Conservation (phyloP, 2,797 vertebrate species). For the Chiroxiphia lanceolata region DNA sequence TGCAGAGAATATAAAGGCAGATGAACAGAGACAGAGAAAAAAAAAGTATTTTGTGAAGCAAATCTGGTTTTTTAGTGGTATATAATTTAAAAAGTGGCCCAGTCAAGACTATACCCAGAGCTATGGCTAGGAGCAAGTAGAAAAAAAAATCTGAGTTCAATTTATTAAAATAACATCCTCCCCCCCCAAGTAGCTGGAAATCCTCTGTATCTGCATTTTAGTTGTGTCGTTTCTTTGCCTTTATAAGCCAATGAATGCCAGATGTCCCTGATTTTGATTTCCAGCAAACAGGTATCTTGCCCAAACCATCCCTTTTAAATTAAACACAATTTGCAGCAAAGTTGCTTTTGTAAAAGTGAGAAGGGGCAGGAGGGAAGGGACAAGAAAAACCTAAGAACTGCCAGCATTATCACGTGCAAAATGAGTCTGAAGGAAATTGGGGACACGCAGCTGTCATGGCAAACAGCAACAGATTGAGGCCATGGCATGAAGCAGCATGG, state of each 20-base stretch:
- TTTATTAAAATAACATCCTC: conserved; percentile 18
- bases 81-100: neutral
- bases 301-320: conserved; percentile 23
- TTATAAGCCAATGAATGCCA: conserved; percentile 57
- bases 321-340: conserved; percentile 13
- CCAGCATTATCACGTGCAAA: conserved; percentile 14
- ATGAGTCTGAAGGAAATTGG: conserved; percentile 20
- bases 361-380: neutral
- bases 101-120: neutral
- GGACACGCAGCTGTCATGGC: conserved; percentile 51
- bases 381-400: neutral
- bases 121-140: neutral
- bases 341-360: conserved; percentile 6
- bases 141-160: conserved; percentile 3
- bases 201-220: conserved; percentile 30
- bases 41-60: neutral
- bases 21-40: neutral
- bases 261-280: conserved; percentile 24
- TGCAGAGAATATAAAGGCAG: neutral
- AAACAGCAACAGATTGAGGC: conserved; percentile 57
- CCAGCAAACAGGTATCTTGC: conserved; percentile 50
- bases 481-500: conserved; percentile 38
- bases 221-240: conserved; percentile 45
- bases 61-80: neutral
- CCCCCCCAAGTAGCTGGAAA: conserved; percentile 1